Conservation (phyloP, 2,888 invertebrate genomes). For the Chaetoderma sp. region DNA sequence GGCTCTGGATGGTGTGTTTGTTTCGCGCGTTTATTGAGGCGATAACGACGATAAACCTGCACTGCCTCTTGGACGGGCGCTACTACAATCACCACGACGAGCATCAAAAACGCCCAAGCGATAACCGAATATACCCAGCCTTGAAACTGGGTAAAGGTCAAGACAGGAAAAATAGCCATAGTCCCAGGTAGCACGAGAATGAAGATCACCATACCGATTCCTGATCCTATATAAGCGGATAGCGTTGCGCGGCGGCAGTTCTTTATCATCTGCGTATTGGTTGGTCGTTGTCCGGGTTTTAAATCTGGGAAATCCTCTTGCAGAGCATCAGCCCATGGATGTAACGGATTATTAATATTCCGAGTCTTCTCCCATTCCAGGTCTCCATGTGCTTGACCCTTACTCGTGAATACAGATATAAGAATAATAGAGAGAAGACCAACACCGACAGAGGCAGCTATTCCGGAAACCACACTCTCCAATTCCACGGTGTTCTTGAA, state of each 20-base stretch:
- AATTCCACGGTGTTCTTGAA: no score
- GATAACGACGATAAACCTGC: no score
- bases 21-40: no score
- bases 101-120: slow-evolving; percentile 48
- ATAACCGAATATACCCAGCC: slow-evolving; percentile 46
- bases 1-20: no score
- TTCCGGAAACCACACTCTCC: no score
- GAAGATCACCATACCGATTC: slow-evolving; percentile 40
- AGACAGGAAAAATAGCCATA: slow-evolving; percentile 47
- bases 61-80: no score
- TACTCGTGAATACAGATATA: no score
- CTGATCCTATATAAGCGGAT: slow-evolving; percentile 48
- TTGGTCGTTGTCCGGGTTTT: slow-evolving; percentile 33
- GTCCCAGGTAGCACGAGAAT: slow-evolving; percentile 49
- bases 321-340: slow-evolving; percentile 49
- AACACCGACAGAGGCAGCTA: no score
- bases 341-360: slow-evolving; percentile 55
- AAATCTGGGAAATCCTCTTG: slow-evolving; percentile 48
- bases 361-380: no score
- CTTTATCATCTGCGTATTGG: no score
- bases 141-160: slow-evolving; percentile 43
- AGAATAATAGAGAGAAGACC: no score
- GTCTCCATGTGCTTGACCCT: no score
- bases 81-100: slow-evolving; percentile 43
- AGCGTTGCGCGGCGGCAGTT: slow-evolving; percentile 47